Evolutionary conservation across 2,888 invertebrate genomes (phyloP), one percentile per base, ranked within the genome.

Genomic region (Trisateles emortualis): DNA sequence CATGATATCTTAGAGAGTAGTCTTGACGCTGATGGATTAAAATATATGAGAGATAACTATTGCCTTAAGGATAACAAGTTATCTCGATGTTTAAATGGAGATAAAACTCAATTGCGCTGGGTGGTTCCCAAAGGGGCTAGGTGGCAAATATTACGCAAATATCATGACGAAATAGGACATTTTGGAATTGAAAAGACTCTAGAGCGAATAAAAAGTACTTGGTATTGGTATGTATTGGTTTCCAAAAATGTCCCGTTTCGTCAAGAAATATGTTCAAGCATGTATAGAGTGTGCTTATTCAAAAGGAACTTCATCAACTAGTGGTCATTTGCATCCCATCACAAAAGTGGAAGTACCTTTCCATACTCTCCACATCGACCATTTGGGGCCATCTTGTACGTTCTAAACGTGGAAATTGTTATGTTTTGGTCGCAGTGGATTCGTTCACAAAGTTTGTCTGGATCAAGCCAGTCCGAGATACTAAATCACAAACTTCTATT

Each of bases 391-490:
- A 0, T n/a, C 59, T 62, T 22, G 42, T 52, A 0, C 11, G 36
- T 1, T 58, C 36, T 2, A 65, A 58, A 33, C 9, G 43, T 0
- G 52, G 59, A 0, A 46, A 59, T 17, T 36, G 41, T 3, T 46
- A 59, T 22, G 17, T 65, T 0, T 17, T 65, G n/a, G 52, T 58
- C 2, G 40, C 53, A 0, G 53, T 65, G 0, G 65, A 65, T 4
- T 41, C 43, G 1, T 63, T 65, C 17, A 63, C 65, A 1, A 65
- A 65, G 38, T 65, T 38, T 45, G 30, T 49, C 0, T 60, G 50
- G n/a, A 14, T 55, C 0, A 48, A 29, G 0, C 39, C 65, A 0
- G 65, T 65, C 0, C 38, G 55, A 6, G 57, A 52, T 8, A 62
- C 62, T 0, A 59, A 65, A 1, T 16, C 59, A 0, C 17, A 13